phyloP scores from a whole-genome alignment of 2,888 invertebrate genomes.

The Chelonus formosanus region DNA sequence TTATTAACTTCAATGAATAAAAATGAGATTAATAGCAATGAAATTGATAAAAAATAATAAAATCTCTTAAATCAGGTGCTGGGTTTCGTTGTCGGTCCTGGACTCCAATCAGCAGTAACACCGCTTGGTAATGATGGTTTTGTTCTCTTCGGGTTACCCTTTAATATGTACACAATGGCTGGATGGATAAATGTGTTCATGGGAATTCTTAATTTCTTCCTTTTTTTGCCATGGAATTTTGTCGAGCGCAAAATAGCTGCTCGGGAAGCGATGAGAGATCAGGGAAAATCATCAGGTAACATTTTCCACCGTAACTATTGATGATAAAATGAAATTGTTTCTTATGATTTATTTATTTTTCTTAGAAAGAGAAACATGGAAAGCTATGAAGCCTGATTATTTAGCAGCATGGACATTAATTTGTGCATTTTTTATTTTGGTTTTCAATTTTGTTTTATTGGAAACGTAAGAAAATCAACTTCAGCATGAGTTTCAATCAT shows the following conservation, averaged over 20 bases:
- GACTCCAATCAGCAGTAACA: constrained; percentile 81
- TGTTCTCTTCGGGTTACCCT: constrained; percentile 68
- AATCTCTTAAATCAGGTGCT: constrained; percentile 68
- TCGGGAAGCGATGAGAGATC: constrained; percentile 79
- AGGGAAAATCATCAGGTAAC: constrained; percentile 73
- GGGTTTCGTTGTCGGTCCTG: constrained; percentile 88
- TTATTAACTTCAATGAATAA: neutral
- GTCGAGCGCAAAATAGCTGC: constrained; percentile 81
- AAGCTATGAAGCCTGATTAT: constrained; percentile 76
- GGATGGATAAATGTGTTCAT: constrained; percentile 86
- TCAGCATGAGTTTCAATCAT: neutral
- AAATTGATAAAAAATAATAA: neutral
- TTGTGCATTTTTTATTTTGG: constrained; percentile 82
- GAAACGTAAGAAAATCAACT: constrained; percentile 73
- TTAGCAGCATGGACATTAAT: constrained; percentile 81
- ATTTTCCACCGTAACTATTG: neutral
- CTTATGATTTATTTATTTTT: constrained; percentile 15
- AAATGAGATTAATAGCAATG: too few relatives aligned
- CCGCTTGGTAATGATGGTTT: constrained; percentile 77
- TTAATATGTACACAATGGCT: constrained; percentile 89
- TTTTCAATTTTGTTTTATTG: constrained; percentile 87
- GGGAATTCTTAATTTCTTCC: constrained; percentile 75
- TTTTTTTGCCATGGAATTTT: constrained; percentile 80
- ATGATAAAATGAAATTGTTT: constrained; percentile 10
- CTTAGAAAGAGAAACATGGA: constrained; percentile 78